Evolutionary conservation across 2,113 vertebrate genomes (phyloP).

Genomic region (Indri indri): DNA sequence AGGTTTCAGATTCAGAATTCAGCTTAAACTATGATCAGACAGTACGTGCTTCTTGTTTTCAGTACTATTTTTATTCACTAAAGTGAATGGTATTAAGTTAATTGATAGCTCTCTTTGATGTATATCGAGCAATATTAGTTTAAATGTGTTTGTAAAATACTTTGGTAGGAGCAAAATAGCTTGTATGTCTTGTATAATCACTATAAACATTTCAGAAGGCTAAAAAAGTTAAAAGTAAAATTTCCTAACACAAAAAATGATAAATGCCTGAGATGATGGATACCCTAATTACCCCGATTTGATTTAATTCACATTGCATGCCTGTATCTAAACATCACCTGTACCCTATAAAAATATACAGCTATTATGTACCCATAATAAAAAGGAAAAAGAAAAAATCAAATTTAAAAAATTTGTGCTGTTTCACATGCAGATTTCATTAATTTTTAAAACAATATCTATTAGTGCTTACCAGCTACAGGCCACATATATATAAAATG

Average conservation of each 20-base stretch:
- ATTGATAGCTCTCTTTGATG: not conserved
- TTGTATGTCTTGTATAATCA: not conserved
- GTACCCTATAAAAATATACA: too few relatives aligned
- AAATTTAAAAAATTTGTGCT: not conserved
- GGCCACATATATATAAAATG: not conserved
- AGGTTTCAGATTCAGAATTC: not conserved
- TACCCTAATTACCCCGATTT: too few relatives aligned
- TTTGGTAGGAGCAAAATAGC: not conserved
- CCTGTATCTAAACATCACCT: too few relatives aligned
- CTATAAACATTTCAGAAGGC: not conserved
- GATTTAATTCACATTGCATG: too few relatives aligned
- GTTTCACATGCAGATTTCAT: not conserved
- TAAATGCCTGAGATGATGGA: too few relatives aligned
- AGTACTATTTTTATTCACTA: not conserved
- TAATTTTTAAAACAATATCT: not conserved
- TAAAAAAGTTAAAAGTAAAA: not conserved
- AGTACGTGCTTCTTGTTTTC: not conserved
- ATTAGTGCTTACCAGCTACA: not conserved
- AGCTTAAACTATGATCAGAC: not conserved
- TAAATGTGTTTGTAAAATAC: not conserved
- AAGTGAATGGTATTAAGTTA: not conserved
- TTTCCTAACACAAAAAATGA: too few relatives aligned
- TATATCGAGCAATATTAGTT: not conserved
- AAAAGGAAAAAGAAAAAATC: too few relatives aligned
- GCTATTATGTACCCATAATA: too few relatives aligned